Base-by-base conservation (phyloP, 2,888 invertebrate genomes). In the Agrochola litura region DNA sequence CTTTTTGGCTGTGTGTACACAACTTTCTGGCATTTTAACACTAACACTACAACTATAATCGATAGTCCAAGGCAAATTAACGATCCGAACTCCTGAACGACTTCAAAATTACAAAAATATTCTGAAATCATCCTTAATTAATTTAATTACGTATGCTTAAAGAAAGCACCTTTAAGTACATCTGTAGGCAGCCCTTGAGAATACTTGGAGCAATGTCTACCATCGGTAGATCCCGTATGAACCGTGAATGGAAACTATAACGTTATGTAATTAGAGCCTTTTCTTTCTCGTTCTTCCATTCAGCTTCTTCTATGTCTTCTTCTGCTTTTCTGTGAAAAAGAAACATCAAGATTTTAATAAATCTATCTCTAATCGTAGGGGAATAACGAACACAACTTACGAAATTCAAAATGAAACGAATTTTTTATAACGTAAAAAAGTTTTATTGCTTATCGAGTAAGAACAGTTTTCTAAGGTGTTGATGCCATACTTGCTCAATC, bases 231-330 rank as follows among this genome's bases (percentile, higher is more conserved):
- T 70, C 14, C 10, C 8, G 3, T 60, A 22, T n/a, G 6, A 81
- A 49, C 56, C 68, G 16, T 37, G 6, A 66, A 66, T 77, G 3
- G 0, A 37, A 56, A 10, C 37, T 60, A 0, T 22, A 64, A 43
- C 79, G 85, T 70, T 84, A 84, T 70, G 83, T 75, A n/a, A 84
- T 82, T 52, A 84, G 56, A n/a, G 85, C 78, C 12, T 90, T 90
- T 66, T 89, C 87, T 76, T 92, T 91, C 25, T 91, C 90, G 25
- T 81, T 89, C 69, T 88, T 90, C 86, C 88, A 89, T 49, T 90
- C 88, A 4, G 81, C 88, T 12, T 89, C 88, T 85, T 91, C 91
- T 6, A 79, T 75, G 19, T 89, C 89, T 22, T 82, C 61, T 73
- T 46, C 86, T 25, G 82, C 81, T 89, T 90, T 91, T 41, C 92